Conservation (phyloP, 2,797 vertebrate genomes). For the Protosalanx chinensis region DNA sequence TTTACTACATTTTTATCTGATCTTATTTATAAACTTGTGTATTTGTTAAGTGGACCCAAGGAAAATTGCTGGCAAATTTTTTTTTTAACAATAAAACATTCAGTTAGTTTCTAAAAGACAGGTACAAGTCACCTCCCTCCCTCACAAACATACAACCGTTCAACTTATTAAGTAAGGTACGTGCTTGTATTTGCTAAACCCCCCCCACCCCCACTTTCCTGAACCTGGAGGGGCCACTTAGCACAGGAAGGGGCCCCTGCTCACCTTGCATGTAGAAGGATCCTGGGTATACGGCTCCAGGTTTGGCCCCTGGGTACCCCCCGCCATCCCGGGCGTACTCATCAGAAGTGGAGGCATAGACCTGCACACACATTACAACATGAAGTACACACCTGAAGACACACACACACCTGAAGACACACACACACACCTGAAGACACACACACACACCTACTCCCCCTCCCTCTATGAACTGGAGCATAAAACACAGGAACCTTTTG, state of each 20-base stretch:
- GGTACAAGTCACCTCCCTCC: neutral
- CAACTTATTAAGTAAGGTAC: neutral
- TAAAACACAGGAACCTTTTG: conserved; percentile 16
- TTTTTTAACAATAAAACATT: too few species aligned
- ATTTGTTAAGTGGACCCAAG: too few species aligned
- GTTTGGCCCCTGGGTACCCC: conserved; percentile 84
- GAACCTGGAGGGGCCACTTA: neutral
- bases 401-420: too few species aligned
- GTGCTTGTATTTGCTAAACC: too few species aligned
- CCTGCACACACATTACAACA: conserved; percentile 66
- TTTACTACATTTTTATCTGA: too few species aligned
- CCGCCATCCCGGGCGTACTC: conserved; percentile 87
- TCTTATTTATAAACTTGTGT: too few species aligned
- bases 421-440: too few species aligned
- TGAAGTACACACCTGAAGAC: neutral
- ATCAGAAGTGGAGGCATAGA: conserved; percentile 93
- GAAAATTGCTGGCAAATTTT: too few species aligned
- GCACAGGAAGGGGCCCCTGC: neutral
- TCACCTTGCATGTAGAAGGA: conserved; percentile 95
- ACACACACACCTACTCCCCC: conserved; percentile 33
- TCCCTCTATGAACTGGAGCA: conserved; percentile 30
- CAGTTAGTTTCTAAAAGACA: too few species aligned
- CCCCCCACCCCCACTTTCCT: too few species aligned
- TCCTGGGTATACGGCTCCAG: conserved; percentile 85
- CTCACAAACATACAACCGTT: neutral